Percentiles rank a stretch among this genome's conserved stretches.
Evolutionary conservation across 2,797 vertebrate genomes (phyloP).

Genomic region (Leucoraja ocellata): DNA sequence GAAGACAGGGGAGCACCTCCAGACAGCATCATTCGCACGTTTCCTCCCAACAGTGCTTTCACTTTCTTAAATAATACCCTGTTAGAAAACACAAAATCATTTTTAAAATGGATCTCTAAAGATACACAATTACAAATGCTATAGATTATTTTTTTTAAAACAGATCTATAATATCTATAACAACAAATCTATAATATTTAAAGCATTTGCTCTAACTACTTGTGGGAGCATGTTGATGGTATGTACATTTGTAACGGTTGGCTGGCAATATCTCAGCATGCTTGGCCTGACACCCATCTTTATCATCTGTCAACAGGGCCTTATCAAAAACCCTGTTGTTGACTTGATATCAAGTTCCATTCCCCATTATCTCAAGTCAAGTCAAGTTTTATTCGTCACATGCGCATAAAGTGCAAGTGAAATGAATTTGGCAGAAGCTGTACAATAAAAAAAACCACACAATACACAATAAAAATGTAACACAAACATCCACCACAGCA

Average conservation of each 20-base stretch:
- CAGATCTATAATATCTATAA: too few relatives aligned
- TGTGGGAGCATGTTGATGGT: not conserved
- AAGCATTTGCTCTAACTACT: not conserved
- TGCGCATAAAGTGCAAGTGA: too few relatives aligned
- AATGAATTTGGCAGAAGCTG: too few relatives aligned
- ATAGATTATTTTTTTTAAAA: not conserved
- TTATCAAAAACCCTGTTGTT: not conserved
- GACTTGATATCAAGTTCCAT: not conserved
- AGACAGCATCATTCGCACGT: constrained; percentile 88
- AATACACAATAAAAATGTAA: too few relatives aligned
- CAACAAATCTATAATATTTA: too few relatives aligned
- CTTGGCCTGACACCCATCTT: too few relatives aligned
- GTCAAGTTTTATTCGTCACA: too few relatives aligned
- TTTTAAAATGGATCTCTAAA: not conserved
- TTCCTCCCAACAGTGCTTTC: constrained; percentile 81
- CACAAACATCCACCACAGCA: too few relatives aligned
- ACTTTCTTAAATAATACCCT: constrained; percentile 88
- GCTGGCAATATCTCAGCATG: not conserved
- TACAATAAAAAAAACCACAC: too few relatives aligned
- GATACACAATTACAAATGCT: not conserved
- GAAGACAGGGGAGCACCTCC: constrained; percentile 89
- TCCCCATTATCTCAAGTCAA: not conserved
- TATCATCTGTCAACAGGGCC: not conserved
- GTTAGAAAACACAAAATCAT: constrained; percentile 27
- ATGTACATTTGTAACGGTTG: not conserved